Evolutionary conservation across 2,797 vertebrate species (phyloP), one percentile per base, ranked within the genome.

Genomic region (Paratrypauchen microcephalus): DNA sequence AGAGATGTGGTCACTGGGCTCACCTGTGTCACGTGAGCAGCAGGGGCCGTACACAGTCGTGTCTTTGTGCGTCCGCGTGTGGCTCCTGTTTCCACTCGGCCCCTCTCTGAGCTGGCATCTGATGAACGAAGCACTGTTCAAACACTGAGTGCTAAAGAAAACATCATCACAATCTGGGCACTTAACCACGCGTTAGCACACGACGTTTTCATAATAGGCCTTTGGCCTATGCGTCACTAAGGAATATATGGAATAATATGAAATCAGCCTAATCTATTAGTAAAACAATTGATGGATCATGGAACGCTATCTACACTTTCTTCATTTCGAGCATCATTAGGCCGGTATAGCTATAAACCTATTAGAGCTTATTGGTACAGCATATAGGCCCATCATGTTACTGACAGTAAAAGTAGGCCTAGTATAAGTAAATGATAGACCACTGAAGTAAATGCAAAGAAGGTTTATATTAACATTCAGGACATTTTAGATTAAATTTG

Each of bases 51-150:
- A 66, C 68, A 79, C 77, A 85, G 48, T 68, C 13, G 15, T 6
- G n/a, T 48, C 28, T 77, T 56, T 78, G 79, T 79, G 62, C 57
- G 41, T 30, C 50, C 69, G 41, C 21, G 60, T 65, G 77, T 68
- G 71, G 56, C 66, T 79, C 59, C 65, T 68, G 68, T 77, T 82
- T 77, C 76, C 82, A 56, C 58, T 52, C 68, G 73, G 72, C 66
- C 60, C 21, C 63, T 73, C 50, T 2, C 70, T 5, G 79, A 62
- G 74, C 64, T 79, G 82, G 78, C 71, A 39, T 62, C 28, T 62
- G 60, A 77, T 93, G 90, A 92, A 92, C 90, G 16, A 75, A 47
- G 69, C 84, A 88, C 86, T 91, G 90, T 92, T 92, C 77, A 1
- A 68, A 72, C 67, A 18, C 83, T 79, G 84, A 81, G 83, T 76